Conservation (phyloP, 2,113 vertebrate genomes). For the Aegotheles bennettii region DNA sequence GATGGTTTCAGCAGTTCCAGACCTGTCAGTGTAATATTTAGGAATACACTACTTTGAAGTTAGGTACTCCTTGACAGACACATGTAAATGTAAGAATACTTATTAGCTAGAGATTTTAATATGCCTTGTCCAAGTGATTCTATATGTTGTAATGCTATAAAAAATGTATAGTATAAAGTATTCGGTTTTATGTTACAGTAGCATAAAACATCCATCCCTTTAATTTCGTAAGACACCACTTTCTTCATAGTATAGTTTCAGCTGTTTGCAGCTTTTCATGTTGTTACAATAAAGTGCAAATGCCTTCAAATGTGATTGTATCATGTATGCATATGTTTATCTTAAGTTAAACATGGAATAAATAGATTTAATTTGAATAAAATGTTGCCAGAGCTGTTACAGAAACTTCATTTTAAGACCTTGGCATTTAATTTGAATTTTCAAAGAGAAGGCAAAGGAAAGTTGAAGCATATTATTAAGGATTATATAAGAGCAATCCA, state of each 20-base stretch:
- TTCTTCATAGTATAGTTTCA: background rate
- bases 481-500: background rate
- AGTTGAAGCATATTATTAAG: background rate
- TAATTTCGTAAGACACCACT: background rate
- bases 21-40: background rate
- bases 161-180: background rate
- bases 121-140: background rate
- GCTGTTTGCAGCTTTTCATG: background rate
- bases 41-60: background rate
- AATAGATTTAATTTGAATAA: background rate
- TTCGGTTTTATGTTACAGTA: background rate
- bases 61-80: no score
- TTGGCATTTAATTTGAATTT: background rate
- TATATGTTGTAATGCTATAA: background rate
- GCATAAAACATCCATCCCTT: background rate
- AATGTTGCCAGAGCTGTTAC: background rate
- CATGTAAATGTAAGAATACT: background rate
- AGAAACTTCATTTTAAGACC: background rate
- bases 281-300: background rate
- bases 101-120: background rate
- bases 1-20: background rate
- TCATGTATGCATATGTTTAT: background rate
- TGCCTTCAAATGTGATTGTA: background rate
- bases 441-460: background rate
- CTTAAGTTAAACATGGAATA: background rate